Evolutionary conservation across 2,888 invertebrate genomes (phyloP), one percentile per base, ranked within the genome.

Genomic region (Chaitophorus viminalis): DNA sequence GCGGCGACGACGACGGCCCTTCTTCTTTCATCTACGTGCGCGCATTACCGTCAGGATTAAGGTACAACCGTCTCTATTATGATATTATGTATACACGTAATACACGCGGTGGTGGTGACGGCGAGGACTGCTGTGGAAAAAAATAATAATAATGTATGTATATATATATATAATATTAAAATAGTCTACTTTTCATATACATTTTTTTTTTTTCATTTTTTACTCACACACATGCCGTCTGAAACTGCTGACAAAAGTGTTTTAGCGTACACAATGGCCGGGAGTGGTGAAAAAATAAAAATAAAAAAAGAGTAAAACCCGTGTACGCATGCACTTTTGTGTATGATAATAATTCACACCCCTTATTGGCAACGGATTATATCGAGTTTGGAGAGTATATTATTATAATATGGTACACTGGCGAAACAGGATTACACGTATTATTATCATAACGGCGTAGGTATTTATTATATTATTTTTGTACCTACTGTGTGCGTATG

Each of bases 211-310:
- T 29, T 46, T 33, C 1, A 39, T 60, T 74, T 60, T 60, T 29
- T 36, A 60, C 60, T 36, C 72, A 5, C 29, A 11, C n/a, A 46
- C 46, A 46, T 46, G 46, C 46, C 11, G 29, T 21, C 25, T 39
- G 65, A 60, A 70, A 31, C 33, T 36, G 85, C 78, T 86, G 85
- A 86, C 78, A 78, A 86, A 84, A 86, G 54, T 46, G 77, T 65
- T 75, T 85, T 82, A 39, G 46, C 70, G 68, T n/a, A 4, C 68
- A 78, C 85, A 78, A 86, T 78, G n/a, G 85, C 78, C 36, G 18
- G 9, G 36, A 46, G 78, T 31, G 36, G 25, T 39, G 31, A 9
- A 77, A 29, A 84, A 78, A 85, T n/a, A n/a, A 65, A 46, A 54
- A 17, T 46, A 46, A 39, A 68, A 68, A 82, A 36, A 70, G 18